phyloP scores from a whole-genome alignment of 2,888 invertebrate species.

The Pollenia griseotomentosa region DNA sequence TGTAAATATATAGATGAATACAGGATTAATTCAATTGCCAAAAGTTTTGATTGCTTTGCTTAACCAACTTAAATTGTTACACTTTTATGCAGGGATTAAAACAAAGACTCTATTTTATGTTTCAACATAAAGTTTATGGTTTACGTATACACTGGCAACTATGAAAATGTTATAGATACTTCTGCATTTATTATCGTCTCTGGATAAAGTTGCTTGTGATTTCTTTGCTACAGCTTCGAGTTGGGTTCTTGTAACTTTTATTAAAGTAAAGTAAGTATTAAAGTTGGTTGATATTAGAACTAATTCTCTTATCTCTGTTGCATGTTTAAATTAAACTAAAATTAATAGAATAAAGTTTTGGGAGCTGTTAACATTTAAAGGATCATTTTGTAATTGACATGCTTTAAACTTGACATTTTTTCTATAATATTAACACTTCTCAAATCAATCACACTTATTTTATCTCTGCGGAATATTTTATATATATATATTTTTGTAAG shows the following conservation, averaged over 20 bases:
- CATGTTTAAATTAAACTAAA: neutral
- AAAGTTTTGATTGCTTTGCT: slow-evolving; percentile 55
- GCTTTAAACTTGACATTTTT: neutral
- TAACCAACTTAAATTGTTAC: slow-evolving; percentile 54
- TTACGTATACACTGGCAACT: too few relatives aligned
- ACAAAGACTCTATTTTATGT: neutral
- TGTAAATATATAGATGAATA: neutral
- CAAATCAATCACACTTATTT: neutral
- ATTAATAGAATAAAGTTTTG: too few relatives aligned
- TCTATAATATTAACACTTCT: neutral
- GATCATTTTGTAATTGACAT: neutral
- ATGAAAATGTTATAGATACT: too few relatives aligned
- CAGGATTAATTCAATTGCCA: slow-evolving; percentile 54
- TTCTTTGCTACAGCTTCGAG: too few relatives aligned
- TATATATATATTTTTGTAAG: too few relatives aligned
- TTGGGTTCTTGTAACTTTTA: too few relatives aligned
- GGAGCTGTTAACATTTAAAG: neutral
- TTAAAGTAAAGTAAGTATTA: too few relatives aligned
- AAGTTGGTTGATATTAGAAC: too few relatives aligned
- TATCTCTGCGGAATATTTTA: too few relatives aligned
- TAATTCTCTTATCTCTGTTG: neutral
- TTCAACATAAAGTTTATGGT: neutral
- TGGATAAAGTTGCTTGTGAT: too few relatives aligned
- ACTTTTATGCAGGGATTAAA: slow-evolving; percentile 39
- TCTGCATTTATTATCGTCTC: too few relatives aligned